A percentile compares a stretch with the other conserved stretches of the same genome.
These are phyloP conservation scores for Drosophila navojoa DNA, from an alignment of 1,140 invertebrate species.

Conservation along the genomic window DNA sequence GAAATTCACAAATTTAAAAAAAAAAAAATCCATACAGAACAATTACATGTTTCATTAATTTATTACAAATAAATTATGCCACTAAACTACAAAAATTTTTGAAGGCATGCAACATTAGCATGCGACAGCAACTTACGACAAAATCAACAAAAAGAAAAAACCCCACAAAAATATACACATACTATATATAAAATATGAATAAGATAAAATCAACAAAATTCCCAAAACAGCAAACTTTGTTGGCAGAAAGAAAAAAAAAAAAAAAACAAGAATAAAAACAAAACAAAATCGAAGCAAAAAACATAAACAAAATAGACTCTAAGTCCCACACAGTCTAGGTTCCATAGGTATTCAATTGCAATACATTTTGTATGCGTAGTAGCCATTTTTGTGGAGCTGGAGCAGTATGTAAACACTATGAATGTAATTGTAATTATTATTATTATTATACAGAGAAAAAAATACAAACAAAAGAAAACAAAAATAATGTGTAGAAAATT, in stretches of 20 bases:
- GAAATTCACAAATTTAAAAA: constrained; percentile 33
- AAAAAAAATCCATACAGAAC: constrained; percentile 36
- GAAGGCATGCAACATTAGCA: constrained; percentile 48
- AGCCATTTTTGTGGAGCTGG: constrained; percentile 78
- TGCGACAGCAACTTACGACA: constrained; percentile 18
- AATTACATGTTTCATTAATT: constrained; percentile 71
- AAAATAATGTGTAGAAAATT: constrained; percentile 76
- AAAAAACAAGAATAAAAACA: constrained; percentile 13
- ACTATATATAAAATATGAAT: constrained; percentile 39
- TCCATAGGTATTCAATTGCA: constrained; percentile 72
- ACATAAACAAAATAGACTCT: constrained; percentile 70
- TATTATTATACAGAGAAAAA: constrained; percentile 52
- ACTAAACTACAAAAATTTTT: constrained; percentile 48
- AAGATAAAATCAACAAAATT: constrained; percentile 50
- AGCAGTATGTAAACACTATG: constrained; percentile 71
- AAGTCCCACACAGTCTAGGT: constrained; percentile 70
- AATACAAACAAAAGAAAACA: constrained; percentile 40
- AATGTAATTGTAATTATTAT: constrained; percentile 77
- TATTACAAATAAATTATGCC: constrained; percentile 77
- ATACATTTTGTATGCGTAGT: constrained; percentile 76
- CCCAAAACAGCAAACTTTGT: constrained; percentile 53
- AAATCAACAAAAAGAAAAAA: constrained; percentile 29
- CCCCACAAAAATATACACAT: constrained; percentile 19
- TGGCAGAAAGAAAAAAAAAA: constrained; percentile 23
- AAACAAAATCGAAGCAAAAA: constrained; percentile 1